phyloP scores from a whole-genome alignment of 2,797 vertebrate species.

The Phrynocephalus forsythii region DNA sequence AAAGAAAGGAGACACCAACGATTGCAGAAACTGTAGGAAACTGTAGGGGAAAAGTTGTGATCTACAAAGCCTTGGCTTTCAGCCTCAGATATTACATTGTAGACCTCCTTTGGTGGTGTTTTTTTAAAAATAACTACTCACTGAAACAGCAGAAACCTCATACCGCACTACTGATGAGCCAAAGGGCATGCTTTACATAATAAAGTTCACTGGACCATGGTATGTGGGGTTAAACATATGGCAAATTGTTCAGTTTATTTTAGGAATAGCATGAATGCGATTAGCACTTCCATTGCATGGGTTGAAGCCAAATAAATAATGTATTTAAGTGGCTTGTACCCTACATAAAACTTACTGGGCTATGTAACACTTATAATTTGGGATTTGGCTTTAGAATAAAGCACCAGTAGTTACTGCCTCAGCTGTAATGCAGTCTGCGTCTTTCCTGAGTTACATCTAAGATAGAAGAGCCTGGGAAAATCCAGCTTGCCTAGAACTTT shows the following conservation, averaged over 20 bases:
- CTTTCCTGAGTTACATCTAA: too few species aligned
- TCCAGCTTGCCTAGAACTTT: too few species aligned
- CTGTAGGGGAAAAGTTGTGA: background rate
- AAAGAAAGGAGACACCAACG: too few species aligned
- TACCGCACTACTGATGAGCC: background rate
- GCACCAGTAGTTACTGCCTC: background rate
- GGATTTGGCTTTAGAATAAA: conserved; percentile 22
- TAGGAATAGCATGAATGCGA: background rate
- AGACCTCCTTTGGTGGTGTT: background rate
- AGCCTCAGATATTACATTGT: background rate
- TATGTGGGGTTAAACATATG: background rate
- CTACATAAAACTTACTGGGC: background rate
- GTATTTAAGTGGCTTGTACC: background rate
- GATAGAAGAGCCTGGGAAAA: too few species aligned
- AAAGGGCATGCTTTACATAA: conserved; percentile 4
- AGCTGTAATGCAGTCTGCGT: too few species aligned
- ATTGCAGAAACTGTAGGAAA: too few species aligned
- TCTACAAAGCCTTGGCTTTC: background rate
- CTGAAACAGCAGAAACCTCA: background rate
- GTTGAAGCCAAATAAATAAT: background rate
- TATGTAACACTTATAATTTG: background rate
- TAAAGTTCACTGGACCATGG: background rate
- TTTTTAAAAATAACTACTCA: background rate
- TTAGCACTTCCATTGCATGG: background rate
- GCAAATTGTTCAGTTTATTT: conserved; percentile 1